These are phyloP conservation scores for Ophion obscuratus DNA, from an alignment of 2,888 invertebrate genomes.

Conservation along the genomic window DNA sequence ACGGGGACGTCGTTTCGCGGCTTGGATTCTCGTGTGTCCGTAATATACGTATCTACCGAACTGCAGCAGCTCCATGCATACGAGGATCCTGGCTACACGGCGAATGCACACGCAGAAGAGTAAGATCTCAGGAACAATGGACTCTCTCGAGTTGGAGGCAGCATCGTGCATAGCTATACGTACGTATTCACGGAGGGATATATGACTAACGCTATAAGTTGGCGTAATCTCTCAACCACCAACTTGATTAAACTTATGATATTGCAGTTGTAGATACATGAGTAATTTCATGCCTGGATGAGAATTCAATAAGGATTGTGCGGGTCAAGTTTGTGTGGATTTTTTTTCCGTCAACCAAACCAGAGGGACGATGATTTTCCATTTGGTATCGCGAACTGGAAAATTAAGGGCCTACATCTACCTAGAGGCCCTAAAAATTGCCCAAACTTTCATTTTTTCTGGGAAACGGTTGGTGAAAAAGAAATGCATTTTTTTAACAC, in stretches of 20 bases:
- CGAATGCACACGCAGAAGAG: slow-evolving; percentile 45
- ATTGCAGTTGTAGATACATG: slow-evolving; percentile 40
- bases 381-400: too few relatives aligned
- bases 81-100: slow-evolving; percentile 26
- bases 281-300: slow-evolving; percentile 60
- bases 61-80: slow-evolving; percentile 21
- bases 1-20: slow-evolving; percentile 51
- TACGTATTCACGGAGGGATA: slow-evolving; percentile 10
- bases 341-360: neutral
- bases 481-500: too few relatives aligned
- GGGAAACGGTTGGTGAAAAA: too few relatives aligned
- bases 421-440: too few relatives aligned
- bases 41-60: slow-evolving; percentile 29
- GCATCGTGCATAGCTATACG: neutral
- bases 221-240: slow-evolving; percentile 45
- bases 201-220: slow-evolving; percentile 15
- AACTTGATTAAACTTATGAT: slow-evolving; percentile 45
- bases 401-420: too few relatives aligned
- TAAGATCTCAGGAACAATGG: slow-evolving; percentile 65
- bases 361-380: too few relatives aligned
- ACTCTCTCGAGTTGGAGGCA: slow-evolving; percentile 46
- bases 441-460: too few relatives aligned
- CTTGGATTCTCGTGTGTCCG: slow-evolving; percentile 29
- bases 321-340: slow-evolving; percentile 60
- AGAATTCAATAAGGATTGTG: slow-evolving; percentile 56